A percentile compares a stretch with the other conserved stretches of the same genome.
These are phyloP conservation scores for Hoplodrina blanda DNA, from an alignment of 2,888 invertebrate genomes.

Conservation along the genomic window DNA sequence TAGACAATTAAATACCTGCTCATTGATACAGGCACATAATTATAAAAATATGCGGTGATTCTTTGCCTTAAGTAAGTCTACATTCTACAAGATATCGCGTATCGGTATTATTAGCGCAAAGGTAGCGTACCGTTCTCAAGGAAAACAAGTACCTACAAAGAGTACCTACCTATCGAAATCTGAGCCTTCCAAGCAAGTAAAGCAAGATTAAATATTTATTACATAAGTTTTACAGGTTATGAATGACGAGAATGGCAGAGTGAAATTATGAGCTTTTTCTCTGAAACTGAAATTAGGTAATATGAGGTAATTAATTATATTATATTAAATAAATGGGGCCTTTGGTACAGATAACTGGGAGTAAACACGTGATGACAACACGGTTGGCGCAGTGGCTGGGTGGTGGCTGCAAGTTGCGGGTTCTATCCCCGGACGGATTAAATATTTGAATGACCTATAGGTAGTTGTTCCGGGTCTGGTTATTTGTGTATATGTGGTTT, in stretches of 20 bases:
- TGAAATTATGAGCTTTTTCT: background rate
- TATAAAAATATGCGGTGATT: constrained; percentile 11
- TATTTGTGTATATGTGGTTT: no score
- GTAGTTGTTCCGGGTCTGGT: no score
- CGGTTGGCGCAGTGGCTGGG: no score
- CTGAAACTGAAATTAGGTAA: background rate
- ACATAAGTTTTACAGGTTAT: background rate
- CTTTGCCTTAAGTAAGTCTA: constrained; percentile 48
- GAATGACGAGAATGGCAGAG: background rate
- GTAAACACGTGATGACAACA: no score
- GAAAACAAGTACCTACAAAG: constrained; percentile 48
- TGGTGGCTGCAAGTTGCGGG: no score
- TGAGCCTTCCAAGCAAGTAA: constrained; percentile 35
- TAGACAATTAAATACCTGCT: constrained; percentile 17
- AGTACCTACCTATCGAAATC: constrained; percentile 43
- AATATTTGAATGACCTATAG: no score
- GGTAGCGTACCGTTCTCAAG: constrained; percentile 53
- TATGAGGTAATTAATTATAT: background rate
- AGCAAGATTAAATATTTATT: background rate
- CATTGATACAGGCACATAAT: constrained; percentile 32
- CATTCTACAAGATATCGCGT: constrained; percentile 60
- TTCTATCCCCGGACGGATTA: no score
- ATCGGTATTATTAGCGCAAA: constrained; percentile 57
- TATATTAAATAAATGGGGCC: background rate
- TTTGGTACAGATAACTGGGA: background rate